Base-by-base conservation (phyloP, 1,140 invertebrate genomes). In the Leptinotarsa defecta region DNA sequence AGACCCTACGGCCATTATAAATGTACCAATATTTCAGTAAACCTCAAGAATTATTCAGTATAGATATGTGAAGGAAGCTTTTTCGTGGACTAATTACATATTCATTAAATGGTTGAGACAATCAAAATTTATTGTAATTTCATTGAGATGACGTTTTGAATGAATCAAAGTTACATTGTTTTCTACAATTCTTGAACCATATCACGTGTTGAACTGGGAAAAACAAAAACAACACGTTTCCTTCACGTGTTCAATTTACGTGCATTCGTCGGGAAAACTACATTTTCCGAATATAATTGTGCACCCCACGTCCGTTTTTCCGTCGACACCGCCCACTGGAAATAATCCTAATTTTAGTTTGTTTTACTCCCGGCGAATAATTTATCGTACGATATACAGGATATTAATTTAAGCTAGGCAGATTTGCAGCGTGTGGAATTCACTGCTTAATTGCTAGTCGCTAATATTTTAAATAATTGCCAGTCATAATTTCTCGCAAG, bases 371-470 rank as follows among this genome's bases (percentile, higher is more conserved):
- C 43, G 70, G 13, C 52, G 57, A 27, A 24, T 71, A 71, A 71
- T 71, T 71, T 71, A 71, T 71, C 22, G 70, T 48, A 22, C 43
- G 43, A 71, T 71, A 48, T 71, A 62, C 20, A 49, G 43, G 70
- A 71, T 71, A 71, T 71, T 71, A 71, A 71, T 71, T 61, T 71
- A 24, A 48, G 70, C 49, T 27, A 57, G 77, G 71, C 74, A 75
- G 76, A 77, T 75, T 76, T 76, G 63, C 64, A 64, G 49, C 64
- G 71, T 71, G 57, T 73, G 77, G 69, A 71, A 75, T 72, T 70
- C 76, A 61, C 27, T 71, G 74, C 77, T 78, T 78, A 78, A 78
- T 78, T 76, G 77, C 71, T 15, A 57, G 70, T 48, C 71, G 77
- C 77, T 76, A 75, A 78, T 78, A 72, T 78, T 77, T 77, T 75